Percentiles rank a stretch among this genome's conserved stretches.
Conservation (phyloP, 1,140 invertebrate genomes). For the Metopolophium dirhodum region DNA sequence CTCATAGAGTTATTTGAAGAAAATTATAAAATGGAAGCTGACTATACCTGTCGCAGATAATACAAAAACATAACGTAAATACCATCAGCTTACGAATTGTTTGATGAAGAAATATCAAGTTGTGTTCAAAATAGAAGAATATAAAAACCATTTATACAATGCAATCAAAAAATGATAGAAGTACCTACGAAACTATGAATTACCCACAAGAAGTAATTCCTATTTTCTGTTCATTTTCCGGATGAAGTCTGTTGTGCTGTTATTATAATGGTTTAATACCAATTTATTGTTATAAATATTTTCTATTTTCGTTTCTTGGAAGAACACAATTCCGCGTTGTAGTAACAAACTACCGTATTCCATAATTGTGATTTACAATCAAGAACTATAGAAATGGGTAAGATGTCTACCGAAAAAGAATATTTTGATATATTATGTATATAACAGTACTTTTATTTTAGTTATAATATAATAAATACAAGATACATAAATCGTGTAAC, state of each 20-base stretch:
- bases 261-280: neutral
- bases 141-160: neutral
- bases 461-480: neutral
- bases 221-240: neutral
- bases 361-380: neutral
- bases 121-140: neutral
- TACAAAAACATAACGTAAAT: neutral
- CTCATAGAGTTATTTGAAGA: neutral
- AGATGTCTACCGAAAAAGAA: neutral
- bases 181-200: neutral
- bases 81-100: neutral
- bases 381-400: neutral
- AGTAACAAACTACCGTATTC: neutral
- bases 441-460: neutral
- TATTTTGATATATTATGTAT: neutral
- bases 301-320: neutral
- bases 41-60: neutral
- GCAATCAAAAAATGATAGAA: neutral
- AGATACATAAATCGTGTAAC: neutral
- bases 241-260: neutral
- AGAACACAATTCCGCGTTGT: neutral
- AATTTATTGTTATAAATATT: neutral
- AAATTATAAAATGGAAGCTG: neutral
- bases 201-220: neutral
- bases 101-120: neutral